These are phyloP conservation scores for Parasteatoda lunata DNA, from an alignment of 2,888 invertebrate species.

Conservation along the genomic window DNA sequence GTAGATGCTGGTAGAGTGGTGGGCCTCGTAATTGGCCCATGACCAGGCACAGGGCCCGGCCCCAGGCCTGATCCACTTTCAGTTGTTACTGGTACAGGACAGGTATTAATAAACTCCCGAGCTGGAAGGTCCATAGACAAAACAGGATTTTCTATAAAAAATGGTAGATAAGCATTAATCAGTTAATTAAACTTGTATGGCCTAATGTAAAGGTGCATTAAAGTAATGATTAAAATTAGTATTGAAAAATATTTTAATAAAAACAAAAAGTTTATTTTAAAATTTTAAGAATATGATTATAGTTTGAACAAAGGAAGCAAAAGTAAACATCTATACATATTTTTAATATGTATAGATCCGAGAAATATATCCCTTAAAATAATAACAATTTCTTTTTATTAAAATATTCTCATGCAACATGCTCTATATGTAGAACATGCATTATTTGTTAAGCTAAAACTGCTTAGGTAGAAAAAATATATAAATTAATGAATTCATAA, in stretches of 20 bases:
- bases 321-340: too few species aligned
- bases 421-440: constrained; percentile 29
- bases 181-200: neutral
- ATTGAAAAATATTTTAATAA: too few species aligned
- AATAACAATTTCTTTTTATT: too few species aligned
- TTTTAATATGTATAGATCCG: too few species aligned
- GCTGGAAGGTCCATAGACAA: constrained; percentile 67
- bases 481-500: too few species aligned
- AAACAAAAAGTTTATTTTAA: too few species aligned
- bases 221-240: too few species aligned
- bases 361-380: too few species aligned
- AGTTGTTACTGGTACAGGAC: constrained; percentile 67
- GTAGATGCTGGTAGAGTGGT: constrained; percentile 37
- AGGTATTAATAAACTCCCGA: constrained; percentile 63
- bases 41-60: constrained; percentile 58
- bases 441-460: constrained; percentile 50
- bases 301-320: too few species aligned
- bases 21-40: constrained; percentile 55
- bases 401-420: constrained; percentile 33
- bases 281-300: too few species aligned
- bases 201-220: too few species aligned
- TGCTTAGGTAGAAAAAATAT: constrained; percentile 11
- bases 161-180: neutral
- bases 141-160: constrained; percentile 43
- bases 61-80: constrained; percentile 60